A percentile compares a stretch with the other conserved stretches of the same genome.
These are phyloP conservation scores for Indicator indicator DNA, from an alignment of 2,113 vertebrate species.

Conservation along the genomic window DNA sequence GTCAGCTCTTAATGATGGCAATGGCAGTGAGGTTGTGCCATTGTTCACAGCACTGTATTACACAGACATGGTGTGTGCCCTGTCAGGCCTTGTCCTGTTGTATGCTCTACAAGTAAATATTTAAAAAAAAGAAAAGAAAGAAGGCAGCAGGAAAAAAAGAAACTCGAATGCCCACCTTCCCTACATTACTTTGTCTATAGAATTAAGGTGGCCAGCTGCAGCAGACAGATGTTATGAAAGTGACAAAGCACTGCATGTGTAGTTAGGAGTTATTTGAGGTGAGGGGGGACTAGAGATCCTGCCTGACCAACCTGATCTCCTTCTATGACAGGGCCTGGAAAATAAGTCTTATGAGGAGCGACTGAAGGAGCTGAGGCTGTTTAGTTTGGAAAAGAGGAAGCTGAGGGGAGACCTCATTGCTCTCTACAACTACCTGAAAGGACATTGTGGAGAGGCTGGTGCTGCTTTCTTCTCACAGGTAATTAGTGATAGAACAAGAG, in stretches of 20 bases:
- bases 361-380: no score
- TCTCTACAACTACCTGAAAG: no score
- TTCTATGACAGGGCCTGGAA: no score
- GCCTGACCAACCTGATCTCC: no score
- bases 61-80: rapidly evolving
- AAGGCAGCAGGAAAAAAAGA: rapidly evolving
- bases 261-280: background rate
- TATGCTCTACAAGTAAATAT: background rate
- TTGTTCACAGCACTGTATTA: rapidly evolving
- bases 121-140: background rate
- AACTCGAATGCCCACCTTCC: background rate
- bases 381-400: no score
- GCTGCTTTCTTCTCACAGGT: no score
- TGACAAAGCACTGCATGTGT: background rate
- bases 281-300: background rate
- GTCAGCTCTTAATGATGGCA: background rate
- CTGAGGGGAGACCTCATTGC: no score
- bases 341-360: no score
- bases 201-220: background rate
- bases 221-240: background rate
- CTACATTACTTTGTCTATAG: background rate
- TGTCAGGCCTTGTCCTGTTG: background rate
- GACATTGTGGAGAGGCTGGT: no score
- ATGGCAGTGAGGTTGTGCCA: background rate
- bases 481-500: no score